These are phyloP conservation scores for Buceros bicornis DNA, from an alignment of 2,797 vertebrate species.

Conservation along the genomic window DNA sequence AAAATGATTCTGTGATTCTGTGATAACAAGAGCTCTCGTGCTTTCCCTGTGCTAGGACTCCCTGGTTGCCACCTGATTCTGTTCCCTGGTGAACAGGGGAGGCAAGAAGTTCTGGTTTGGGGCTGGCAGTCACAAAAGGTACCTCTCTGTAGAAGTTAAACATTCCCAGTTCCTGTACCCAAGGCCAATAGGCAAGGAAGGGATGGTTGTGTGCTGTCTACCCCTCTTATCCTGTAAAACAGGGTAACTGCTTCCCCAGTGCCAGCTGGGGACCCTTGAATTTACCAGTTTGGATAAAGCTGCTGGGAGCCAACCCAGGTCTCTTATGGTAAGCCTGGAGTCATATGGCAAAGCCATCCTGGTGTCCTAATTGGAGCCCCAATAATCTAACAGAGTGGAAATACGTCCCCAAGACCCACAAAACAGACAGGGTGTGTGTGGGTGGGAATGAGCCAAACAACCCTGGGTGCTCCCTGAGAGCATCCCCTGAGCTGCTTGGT, in stretches of 20 bases:
- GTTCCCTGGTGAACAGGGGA: neutral
- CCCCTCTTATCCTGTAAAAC: neutral
- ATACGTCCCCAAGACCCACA: neutral
- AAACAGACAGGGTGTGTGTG: neutral
- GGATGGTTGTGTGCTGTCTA: neutral
- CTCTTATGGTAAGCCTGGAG: neutral
- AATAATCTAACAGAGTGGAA: neutral
- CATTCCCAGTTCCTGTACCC: neutral
- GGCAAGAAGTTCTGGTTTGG: neutral
- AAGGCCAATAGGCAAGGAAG: neutral
- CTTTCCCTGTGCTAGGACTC: neutral
- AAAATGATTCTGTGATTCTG: too few relatives aligned
- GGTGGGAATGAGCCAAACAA: neutral
- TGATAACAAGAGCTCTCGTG: fast-evolving
- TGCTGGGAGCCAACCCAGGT: neutral
- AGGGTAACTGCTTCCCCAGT: neutral
- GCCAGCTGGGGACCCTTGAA: neutral
- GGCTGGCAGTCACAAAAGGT: fast-evolving
- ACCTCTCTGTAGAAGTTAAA: neutral
- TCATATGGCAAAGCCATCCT: neutral
- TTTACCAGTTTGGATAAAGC: fast-evolving
- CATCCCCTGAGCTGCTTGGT: neutral
- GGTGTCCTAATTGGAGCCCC: neutral
- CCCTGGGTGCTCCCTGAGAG: neutral
- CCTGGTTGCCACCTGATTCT: neutral